Base-by-base conservation (phyloP, 2,888 invertebrate genomes). In the Caenorhabditis sinica region DNA sequence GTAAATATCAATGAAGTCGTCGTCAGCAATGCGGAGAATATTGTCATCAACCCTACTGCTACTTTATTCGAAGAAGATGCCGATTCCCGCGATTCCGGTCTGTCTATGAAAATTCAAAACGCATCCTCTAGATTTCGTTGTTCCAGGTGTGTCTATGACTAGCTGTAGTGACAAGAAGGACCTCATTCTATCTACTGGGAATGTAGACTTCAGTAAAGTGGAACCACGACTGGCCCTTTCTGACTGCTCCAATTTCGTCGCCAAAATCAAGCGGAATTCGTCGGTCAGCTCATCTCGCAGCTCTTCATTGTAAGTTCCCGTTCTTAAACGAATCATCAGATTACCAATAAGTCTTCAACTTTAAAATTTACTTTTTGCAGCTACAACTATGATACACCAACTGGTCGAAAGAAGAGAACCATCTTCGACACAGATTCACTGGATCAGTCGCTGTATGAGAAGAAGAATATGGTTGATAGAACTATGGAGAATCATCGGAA, bases 51-150 rank as follows among this genome's bases (percentile, higher is more conserved):
- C n/a, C 9, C 49, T 49, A 13, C 28, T 71, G 17, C 51, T 17
- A 66, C 60, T 5, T 1, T 81, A 4, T 61, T 75, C n/a, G 82
- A 82, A 23, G 83, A 84, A 43, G 85, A 85, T 66, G 68, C 63
- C 60, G 73, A 82, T 40, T 85, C 85, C 2, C 65, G 85, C 20
- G 85, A 85, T 68, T 85, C 85, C 11, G 83, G 83, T 74, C 30
- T n/a, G 66, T 49, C 20, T 17, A 6, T 36, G 23, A 8, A 15
- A 28, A 43, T 20, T 20, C 2, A 11, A 17, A 23, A 9, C 11
- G 11, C 28, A 20, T 51, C 23, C 1, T 20, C 53, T 13, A 28
- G n/a, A 63, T 25, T 25, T 15, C 6, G 13, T 2, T 23, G 28
- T 49, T 66, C 0, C n/a, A 82, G 83, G 79, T 53, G 63, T 84